Conservation (phyloP, 2,113 vertebrate genomes). For the Romanogobio albipinnatus region DNA sequence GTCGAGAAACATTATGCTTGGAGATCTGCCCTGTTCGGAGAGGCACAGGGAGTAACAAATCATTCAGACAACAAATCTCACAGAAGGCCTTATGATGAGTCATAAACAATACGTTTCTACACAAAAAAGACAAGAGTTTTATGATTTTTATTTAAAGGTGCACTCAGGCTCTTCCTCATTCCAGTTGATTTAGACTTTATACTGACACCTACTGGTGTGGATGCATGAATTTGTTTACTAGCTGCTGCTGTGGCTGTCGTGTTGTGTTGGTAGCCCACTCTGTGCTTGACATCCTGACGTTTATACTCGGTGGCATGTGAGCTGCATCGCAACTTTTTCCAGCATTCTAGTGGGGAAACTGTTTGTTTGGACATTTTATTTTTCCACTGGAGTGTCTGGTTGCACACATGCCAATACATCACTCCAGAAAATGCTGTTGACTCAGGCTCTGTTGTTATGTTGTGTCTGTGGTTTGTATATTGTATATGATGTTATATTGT, state of each 20-base stretch:
- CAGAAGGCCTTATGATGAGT: neutral
- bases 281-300: neutral
- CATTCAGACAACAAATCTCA: neutral
- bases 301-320: neutral
- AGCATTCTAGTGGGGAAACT: neutral
- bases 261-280: neutral
- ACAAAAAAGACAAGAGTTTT: neutral
- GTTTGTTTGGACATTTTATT: conserved; percentile 6
- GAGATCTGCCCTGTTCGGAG: neutral
- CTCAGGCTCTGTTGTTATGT: conserved; percentile 6
- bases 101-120: neutral
- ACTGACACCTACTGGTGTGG: conserved; percentile 17
- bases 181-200: neutral
- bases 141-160: neutral
- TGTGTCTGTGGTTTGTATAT: conserved; percentile 21
- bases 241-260: neutral
- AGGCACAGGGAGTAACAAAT: neutral
- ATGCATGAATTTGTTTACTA: neutral
- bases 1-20: conserved; percentile 7
- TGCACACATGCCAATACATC: neutral
- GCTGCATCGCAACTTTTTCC: conserved; percentile 7
- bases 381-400: conserved; percentile 2
- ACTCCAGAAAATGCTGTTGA: neutral
- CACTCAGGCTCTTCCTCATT: neutral
- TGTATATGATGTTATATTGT: conserved; percentile 14